Evolutionary conservation across 2,888 invertebrate genomes (phyloP).

Genomic region (Gari tellinella): DNA sequence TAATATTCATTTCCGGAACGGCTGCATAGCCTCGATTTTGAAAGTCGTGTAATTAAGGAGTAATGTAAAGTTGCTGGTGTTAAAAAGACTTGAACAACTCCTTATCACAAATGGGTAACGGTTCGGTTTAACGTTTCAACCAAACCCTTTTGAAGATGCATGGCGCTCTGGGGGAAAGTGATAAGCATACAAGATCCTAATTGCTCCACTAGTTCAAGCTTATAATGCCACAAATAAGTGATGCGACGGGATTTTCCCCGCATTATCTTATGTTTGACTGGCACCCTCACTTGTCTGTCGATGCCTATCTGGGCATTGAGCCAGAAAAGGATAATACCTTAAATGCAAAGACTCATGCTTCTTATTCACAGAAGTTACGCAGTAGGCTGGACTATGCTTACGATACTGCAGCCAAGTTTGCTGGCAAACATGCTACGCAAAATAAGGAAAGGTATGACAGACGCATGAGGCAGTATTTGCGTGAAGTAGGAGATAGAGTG

Average conservation of each 20-base stretch:
- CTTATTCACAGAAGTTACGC: too few species aligned
- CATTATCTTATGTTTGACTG: too few species aligned
- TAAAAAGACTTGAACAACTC: slow-evolving; percentile 21
- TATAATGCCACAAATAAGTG: slow-evolving; percentile 27
- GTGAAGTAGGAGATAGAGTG: too few species aligned
- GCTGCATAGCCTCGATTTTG: slow-evolving; percentile 24
- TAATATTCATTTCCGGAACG: slow-evolving; percentile 23
- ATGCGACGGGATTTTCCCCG: too few species aligned
- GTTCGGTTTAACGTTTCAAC: slow-evolving; percentile 22
- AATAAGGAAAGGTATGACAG: too few species aligned
- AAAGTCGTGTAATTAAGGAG: slow-evolving; percentile 16
- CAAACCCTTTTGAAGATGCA: slow-evolving; percentile 19
- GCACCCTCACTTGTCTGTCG: slow-evolving; percentile 15
- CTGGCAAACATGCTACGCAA: too few species aligned
- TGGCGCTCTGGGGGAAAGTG: slow-evolving; percentile 8
- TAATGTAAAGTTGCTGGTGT: slow-evolving; percentile 17
- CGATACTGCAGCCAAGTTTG: too few species aligned
- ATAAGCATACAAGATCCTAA: slow-evolving; percentile 4
- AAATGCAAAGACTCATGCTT: too few species aligned
- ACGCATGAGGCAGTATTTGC: too few species aligned
- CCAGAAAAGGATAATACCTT: too few species aligned
- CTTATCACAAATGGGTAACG: slow-evolving; percentile 35
- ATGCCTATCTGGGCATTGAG: slow-evolving; percentile 17
- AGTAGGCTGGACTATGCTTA: too few species aligned
- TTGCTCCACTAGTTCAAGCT: too few species aligned